Conservation (phyloP, 2,888 invertebrate genomes). For the Pristionchus exspectatus region DNA sequence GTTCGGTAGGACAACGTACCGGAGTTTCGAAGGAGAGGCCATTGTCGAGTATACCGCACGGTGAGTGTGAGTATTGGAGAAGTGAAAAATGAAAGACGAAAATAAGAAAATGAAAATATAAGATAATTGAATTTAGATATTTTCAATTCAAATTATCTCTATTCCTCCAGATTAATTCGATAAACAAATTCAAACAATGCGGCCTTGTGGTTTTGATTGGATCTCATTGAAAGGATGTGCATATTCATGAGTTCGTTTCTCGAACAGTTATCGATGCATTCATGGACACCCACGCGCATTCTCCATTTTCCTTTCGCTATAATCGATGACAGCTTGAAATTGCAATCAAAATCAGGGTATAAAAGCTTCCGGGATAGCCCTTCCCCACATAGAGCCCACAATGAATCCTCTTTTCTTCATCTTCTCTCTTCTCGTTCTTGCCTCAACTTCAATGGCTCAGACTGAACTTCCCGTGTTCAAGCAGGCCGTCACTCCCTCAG, state of each 20-base stretch:
- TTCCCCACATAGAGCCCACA: neutral
- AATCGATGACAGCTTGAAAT: neutral
- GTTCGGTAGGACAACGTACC: neutral
- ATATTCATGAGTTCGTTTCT: no score
- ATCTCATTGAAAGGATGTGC: no score
- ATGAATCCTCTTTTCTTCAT: constrained; percentile 19
- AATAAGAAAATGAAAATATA: neutral
- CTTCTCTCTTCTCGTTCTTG: neutral
- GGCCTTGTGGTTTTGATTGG: no score
- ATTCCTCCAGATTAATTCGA: no score
- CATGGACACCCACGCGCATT: neutral
- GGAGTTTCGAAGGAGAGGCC: neutral
- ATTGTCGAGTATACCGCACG: neutral
- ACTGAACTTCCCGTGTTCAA: neutral
- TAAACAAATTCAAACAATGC: no score
- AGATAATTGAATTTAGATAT: no score
- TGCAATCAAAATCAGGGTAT: neutral
- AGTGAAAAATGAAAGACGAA: neutral
- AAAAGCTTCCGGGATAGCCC: neutral
- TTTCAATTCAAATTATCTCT: no score
- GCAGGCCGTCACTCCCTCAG: neutral
- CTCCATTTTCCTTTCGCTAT: neutral
- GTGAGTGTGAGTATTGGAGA: neutral
- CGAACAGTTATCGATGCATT: no score
- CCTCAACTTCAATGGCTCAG: neutral